Evolutionary conservation across 2,888 invertebrate species (phyloP), one percentile per base, ranked within the genome.

Genomic region (Plutella xylostella): DNA sequence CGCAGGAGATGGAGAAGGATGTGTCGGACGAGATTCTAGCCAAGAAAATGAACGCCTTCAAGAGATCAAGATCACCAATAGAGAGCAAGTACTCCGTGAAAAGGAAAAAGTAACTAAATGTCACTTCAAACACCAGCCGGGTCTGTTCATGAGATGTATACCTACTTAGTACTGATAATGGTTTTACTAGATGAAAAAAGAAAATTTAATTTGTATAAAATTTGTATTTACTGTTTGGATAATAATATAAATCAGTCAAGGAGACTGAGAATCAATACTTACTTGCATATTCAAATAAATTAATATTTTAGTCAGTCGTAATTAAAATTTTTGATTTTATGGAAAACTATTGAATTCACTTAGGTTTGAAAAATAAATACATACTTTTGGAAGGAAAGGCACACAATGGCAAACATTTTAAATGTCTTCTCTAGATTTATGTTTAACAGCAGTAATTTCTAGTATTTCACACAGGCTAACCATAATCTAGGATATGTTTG

Each of bases 1-100:
- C 55, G 48, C 60, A 56, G 28, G 79, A 78, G 48, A 82, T 83
- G 77, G 55, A 67, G 19, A 82, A 79, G 57, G 83, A 84, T 65
- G 58, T 83, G 12, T 68, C 79, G 15, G 83, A 84, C 60, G 80
- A 79, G 53, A 59, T 75, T 48, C 56, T 82, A 51, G 64, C 61
- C 4, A 74, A 75, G 46, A 75, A 72, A 55, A 73, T 80, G 68
- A 60, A 59, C 49, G 67, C 65, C 18, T 74, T 74, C 39, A 68
- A 70, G 18, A 67, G 67, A 47, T 68, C 65, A 47, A 77, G 74
- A 61, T 56, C 62, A 31, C 48, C 53, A 20, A 68, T 59, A 48
- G 65, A 71, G 14, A 64, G 54, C 43, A 63, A 59, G 56, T 55
- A 57, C 46, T 54, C 52, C 15, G 31, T 54, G 15, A 66, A 63